Base-by-base conservation (phyloP, 2,113 vertebrate genomes). In the Ploceus nigricollis region DNA sequence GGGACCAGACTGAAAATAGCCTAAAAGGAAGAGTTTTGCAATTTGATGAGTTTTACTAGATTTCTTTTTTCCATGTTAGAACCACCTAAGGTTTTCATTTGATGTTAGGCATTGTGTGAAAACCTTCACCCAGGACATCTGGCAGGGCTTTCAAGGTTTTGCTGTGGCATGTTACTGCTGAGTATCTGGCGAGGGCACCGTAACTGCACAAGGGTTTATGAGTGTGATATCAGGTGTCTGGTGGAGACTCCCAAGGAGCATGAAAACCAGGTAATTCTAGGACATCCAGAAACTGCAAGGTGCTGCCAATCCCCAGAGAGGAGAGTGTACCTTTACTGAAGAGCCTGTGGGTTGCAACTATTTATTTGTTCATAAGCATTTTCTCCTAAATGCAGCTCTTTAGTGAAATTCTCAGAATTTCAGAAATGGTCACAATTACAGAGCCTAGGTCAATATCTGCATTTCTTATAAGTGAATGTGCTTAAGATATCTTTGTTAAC, bases 171-270 rank as follows among this genome's bases (percentile, higher is more conserved):
- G 4, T 48, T 35, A 12, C 27, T 31, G 33, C 69, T 60, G 61
- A 58, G 24, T 31, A 48, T 69, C 47, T 0, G 0, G n/a, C 87
- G 17, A 2, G 17, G 28, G 24, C 31, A 53, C 42, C 0, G 0
- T 13, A 57, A 21, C 66, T 24, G 24, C n/a, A 39, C 37, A n/a
- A 82, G n/a, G 24, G 24, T 30, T 40, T 48, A 3, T 13, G 30
- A 48, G 15, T 39, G n/a, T 23, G 50, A 6, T 19, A 53, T 11
- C 24, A 47, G 11, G 24, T 27, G 65, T 33, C n/a, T 33, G 69
- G 17, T 22, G 50, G 22, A 56, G n/a, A 37, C 16, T 51, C 39
- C 31, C 61, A 68, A 58, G 13, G 37, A 82, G 22, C 51, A 31
- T 31, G 47, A 45, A 85, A 79, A 71, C 5, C 37, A 66, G n/a